Evolutionary conservation across 2,797 vertebrate species (phyloP).

Genomic region (Enteromius argenteus): DNA sequence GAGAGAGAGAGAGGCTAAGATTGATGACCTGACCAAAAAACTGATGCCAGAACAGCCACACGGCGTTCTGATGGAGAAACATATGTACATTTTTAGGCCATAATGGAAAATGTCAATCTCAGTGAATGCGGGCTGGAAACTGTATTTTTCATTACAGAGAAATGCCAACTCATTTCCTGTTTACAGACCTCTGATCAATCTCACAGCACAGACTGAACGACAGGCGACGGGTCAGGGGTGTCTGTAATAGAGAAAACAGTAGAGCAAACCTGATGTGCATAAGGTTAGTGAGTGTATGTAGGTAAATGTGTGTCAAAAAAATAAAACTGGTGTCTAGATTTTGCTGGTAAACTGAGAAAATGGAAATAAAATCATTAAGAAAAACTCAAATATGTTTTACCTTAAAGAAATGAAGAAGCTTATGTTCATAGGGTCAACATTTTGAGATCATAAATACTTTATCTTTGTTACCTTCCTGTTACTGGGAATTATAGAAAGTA

Average conservation of each 20-base stretch:
- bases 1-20: slow-evolving; percentile 60
- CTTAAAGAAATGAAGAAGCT: neutral
- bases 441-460: neutral
- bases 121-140: slow-evolving; percentile 69
- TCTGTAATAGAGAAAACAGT: slow-evolving; percentile 33
- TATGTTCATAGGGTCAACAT: neutral
- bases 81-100: slow-evolving; percentile 82
- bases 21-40: slow-evolving; percentile 74
- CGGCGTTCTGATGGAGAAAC: slow-evolving; percentile 71
- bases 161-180: slow-evolving; percentile 80
- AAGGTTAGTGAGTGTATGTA: neutral
- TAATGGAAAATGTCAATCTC: slow-evolving; percentile 87
- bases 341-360: neutral
- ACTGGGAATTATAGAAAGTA: neutral
- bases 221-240: slow-evolving; percentile 27
- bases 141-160: slow-evolving; percentile 80
- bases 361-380: neutral
- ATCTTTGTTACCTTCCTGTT: neutral
- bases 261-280: neutral
- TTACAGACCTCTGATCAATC: slow-evolving; percentile 78
- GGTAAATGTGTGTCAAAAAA: neutral
- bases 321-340: neutral
- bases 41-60: slow-evolving; percentile 60
- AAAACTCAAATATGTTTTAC: neutral
- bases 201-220: slow-evolving; percentile 55